Percentiles rank a stretch among this genome's conserved stretches.
These are phyloP conservation scores for Hypothenemus hampei DNA, from an alignment of 1,140 invertebrate genomes.

Conservation along the genomic window DNA sequence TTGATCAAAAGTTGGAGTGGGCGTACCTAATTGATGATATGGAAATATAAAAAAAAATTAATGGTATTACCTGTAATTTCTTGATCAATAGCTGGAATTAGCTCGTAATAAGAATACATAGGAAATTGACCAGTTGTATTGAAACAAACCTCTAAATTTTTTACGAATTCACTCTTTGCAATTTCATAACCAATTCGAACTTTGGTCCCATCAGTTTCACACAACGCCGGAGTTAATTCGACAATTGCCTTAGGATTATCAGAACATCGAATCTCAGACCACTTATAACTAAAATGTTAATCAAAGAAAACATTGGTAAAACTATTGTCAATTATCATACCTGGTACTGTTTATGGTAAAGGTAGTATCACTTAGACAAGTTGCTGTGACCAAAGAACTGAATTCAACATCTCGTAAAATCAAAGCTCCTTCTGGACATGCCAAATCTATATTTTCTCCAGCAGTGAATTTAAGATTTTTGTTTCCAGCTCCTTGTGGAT, in stretches of 20 bases:
- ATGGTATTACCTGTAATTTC: slow-evolving; percentile 29
- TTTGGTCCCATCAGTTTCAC: slow-evolving; percentile 42
- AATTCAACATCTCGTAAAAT: slow-evolving; percentile 27
- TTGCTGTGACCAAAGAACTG: slow-evolving; percentile 13
- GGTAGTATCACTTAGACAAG: slow-evolving; percentile 11
- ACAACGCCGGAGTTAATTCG: slow-evolving; percentile 22
- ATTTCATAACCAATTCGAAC: slow-evolving; percentile 41
- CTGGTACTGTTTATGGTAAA: slow-evolving; percentile 20
- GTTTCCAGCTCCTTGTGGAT: slow-evolving; percentile 12
- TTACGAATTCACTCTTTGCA: slow-evolving; percentile 30
- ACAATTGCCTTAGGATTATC: slow-evolving; percentile 7
- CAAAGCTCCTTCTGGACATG: slow-evolving; percentile 31
- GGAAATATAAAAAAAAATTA: neutral
- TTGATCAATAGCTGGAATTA: slow-evolving; percentile 36
- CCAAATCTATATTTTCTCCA: slow-evolving; percentile 27
- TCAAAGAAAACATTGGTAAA: neutral
- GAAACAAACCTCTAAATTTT: slow-evolving; percentile 36
- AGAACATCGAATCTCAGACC: slow-evolving; percentile 16
- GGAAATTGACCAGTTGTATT: slow-evolving; percentile 28
- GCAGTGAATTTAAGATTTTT: slow-evolving; percentile 12
- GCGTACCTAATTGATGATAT: slow-evolving; percentile 22
- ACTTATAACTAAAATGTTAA: slow-evolving; percentile 11
- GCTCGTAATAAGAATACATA: slow-evolving; percentile 33
- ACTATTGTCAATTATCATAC: neutral
- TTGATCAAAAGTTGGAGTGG: slow-evolving; percentile 38